Conservation (phyloP, 2,797 vertebrate genomes). For the Tarsius wallacei region DNA sequence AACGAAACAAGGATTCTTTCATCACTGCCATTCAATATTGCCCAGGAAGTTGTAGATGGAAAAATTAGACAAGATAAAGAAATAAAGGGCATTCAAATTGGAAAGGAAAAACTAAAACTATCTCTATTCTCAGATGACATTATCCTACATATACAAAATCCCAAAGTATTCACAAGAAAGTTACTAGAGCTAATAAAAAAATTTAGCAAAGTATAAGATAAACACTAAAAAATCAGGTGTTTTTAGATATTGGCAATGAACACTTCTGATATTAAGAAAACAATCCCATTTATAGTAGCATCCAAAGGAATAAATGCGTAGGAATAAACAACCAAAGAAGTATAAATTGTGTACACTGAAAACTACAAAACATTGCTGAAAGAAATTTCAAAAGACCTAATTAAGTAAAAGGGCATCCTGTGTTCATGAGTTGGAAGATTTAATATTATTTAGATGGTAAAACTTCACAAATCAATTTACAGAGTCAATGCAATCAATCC, state of each 20-base stretch:
- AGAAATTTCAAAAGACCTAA: not conserved
- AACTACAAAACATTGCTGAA: not conserved
- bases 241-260: not conserved
- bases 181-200: not conserved
- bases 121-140: not conserved
- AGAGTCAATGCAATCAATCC: not conserved
- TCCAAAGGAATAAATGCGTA: not conserved
- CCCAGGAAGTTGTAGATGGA: not conserved
- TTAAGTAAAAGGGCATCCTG: not conserved
- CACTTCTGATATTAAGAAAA: conserved; percentile 23
- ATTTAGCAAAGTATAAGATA: conserved; percentile 5
- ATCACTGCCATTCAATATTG: not conserved
- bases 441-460: not conserved
- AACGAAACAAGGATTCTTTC: not conserved
- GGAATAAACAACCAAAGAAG: not conserved
- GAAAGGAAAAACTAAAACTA: conserved; percentile 50
- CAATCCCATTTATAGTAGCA: not conserved
- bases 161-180: not conserved
- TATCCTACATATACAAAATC: not conserved
- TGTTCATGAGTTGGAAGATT: not conserved
- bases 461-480: not conserved
- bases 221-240: not conserved
- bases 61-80: not conserved
- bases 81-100: conserved; percentile 22
- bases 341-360: not conserved